phyloP scores from a whole-genome alignment of 2,888 invertebrate genomes.

The Ditylenchus weischeri region DNA sequence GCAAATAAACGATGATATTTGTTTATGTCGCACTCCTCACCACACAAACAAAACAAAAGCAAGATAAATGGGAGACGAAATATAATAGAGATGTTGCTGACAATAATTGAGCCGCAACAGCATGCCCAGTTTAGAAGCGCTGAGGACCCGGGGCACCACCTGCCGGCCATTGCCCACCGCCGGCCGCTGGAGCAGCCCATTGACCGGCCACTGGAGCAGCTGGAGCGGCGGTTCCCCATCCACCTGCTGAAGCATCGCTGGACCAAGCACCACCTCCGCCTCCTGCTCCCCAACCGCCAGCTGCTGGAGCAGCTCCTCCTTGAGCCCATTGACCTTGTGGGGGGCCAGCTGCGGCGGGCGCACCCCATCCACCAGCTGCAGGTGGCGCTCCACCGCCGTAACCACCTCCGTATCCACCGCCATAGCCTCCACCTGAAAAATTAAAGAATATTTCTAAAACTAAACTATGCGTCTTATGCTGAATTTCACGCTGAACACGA shows the following conservation, averaged over 20 bases:
- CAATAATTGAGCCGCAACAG: not conserved
- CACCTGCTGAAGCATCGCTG: slow-evolving; percentile 7
- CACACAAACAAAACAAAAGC: not conserved
- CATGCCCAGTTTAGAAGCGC: not conserved
- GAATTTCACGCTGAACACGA: too few species aligned
- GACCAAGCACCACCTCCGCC: slow-evolving; percentile 20
- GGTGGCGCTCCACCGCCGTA: slow-evolving; percentile 27
- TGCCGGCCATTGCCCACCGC: slow-evolving; percentile 21
- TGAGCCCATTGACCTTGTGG: slow-evolving; percentile 17
- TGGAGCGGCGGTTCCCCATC: slow-evolving; percentile 10
- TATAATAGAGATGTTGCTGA: not conserved
- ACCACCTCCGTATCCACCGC: slow-evolving; percentile 21
- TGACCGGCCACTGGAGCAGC: slow-evolving; percentile 16
- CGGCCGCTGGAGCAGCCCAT: slow-evolving; percentile 20
- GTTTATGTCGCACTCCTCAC: not conserved
- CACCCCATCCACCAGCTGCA: slow-evolving; percentile 24
- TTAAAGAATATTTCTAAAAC: not conserved
- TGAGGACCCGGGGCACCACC: slow-evolving; percentile 17
- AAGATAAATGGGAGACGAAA: not conserved
- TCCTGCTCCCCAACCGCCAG: slow-evolving; percentile 14
- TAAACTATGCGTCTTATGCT: too few species aligned
- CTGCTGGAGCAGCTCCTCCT: slow-evolving; percentile 2
- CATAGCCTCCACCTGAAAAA: slow-evolving; percentile 14
- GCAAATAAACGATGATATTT: slow-evolving; percentile 1
- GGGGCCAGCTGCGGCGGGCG: slow-evolving; percentile 20